Evolutionary conservation across 2,888 invertebrate genomes (phyloP).

Genomic region (Horisme vitalbata): DNA sequence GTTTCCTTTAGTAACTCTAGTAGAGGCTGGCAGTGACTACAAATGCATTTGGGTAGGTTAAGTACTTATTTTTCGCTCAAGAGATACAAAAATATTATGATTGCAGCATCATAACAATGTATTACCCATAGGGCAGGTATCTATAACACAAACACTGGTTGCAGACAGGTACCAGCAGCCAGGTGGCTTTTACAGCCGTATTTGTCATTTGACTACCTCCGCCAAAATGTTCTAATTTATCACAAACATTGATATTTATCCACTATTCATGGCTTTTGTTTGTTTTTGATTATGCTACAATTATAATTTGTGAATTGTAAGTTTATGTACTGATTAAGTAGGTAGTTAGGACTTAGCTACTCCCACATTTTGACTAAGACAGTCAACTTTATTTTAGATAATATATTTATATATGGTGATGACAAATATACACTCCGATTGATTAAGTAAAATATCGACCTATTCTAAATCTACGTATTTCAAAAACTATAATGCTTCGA

Average conservation of each 20-base stretch:
- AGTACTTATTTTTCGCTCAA: constrained; percentile 9
- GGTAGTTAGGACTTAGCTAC: no score
- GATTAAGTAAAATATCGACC: no score
- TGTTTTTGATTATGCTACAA: constrained; percentile 8
- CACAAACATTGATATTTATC: constrained; percentile 60
- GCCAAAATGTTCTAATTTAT: constrained; percentile 67
- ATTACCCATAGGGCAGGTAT: constrained; percentile 38
- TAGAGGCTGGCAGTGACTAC: not conserved
- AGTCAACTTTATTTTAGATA: no score
- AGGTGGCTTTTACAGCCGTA: constrained; percentile 73
- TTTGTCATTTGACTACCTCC: constrained; percentile 66
- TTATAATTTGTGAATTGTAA: not conserved
- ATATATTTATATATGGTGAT: no score
- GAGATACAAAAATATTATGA: constrained; percentile 16
- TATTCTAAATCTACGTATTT: no score
- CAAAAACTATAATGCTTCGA: no score
- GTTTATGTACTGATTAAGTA: not conserved
- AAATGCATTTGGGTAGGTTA: not conserved
- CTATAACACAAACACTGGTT: constrained; percentile 50
- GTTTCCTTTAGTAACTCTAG: not conserved
- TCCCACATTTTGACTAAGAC: no score
- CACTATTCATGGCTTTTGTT: constrained; percentile 43
- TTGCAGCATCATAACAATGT: constrained; percentile 34
- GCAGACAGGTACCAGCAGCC: constrained; percentile 60
- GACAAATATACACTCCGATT: no score